phyloP scores from a whole-genome alignment of 2,888 invertebrate genomes.

The Troides aeacus region DNA sequence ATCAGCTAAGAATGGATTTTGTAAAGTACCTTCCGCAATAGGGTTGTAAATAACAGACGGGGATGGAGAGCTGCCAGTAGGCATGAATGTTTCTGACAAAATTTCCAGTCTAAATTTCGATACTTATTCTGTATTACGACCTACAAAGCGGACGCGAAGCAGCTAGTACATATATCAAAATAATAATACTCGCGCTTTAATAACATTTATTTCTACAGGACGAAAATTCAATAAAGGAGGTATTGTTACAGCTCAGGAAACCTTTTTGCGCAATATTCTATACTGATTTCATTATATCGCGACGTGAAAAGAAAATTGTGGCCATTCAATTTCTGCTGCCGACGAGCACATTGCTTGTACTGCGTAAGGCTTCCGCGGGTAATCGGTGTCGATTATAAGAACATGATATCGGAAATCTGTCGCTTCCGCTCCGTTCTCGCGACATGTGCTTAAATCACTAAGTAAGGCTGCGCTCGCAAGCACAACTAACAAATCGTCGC shows the following conservation, averaged over 20 bases:
- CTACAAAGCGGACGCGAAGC: too few relatives aligned
- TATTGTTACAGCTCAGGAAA: neutral
- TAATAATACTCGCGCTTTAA: neutral
- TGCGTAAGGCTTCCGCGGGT: slow-evolving; percentile 60
- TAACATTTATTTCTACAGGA: neutral
- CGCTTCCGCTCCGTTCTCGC: slow-evolving; percentile 59
- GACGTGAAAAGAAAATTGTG: slow-evolving; percentile 32
- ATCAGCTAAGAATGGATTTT: too few relatives aligned
- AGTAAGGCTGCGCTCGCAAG: slow-evolving; percentile 39
- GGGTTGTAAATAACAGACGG: too few relatives aligned
- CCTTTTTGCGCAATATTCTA: slow-evolving; percentile 3
- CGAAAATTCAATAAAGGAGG: neutral
- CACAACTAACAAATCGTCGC: neutral
- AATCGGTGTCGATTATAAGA: slow-evolving; percentile 69
- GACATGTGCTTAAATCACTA: slow-evolving; percentile 66
- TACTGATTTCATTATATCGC: slow-evolving; percentile 13
- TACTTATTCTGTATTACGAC: too few relatives aligned
- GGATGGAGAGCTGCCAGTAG: too few relatives aligned
- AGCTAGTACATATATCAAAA: too few relatives aligned
- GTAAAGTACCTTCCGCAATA: too few relatives aligned
- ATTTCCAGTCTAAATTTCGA: too few relatives aligned
- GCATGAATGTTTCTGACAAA: too few relatives aligned
- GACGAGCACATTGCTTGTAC: slow-evolving; percentile 44
- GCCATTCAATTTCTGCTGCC: slow-evolving; percentile 51
- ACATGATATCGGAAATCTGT: slow-evolving; percentile 76